phyloP scores from a whole-genome alignment of 2,888 invertebrate genomes.

The Lithodes maja region DNA sequence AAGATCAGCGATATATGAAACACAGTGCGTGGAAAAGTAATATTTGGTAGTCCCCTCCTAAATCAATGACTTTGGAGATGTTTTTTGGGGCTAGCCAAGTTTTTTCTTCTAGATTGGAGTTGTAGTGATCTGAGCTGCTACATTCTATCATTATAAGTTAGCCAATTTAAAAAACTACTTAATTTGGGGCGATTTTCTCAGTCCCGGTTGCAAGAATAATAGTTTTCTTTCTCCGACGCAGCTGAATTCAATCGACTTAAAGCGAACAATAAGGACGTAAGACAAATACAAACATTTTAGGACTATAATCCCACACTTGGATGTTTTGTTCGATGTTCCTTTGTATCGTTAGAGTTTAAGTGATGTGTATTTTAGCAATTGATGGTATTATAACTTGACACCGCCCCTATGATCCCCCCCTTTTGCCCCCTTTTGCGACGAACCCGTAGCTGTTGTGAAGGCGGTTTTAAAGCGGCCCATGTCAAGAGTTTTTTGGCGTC shows the following conservation, averaged over 20 bases:
- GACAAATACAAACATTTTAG: constrained; percentile 9
- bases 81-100: too few relatives aligned
- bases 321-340: constrained; percentile 2
- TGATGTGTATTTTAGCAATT: constrained; percentile 8
- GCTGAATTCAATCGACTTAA: background rate
- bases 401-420: background rate
- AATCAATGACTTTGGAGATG: too few relatives aligned
- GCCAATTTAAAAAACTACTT: background rate
- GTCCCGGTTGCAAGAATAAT: background rate
- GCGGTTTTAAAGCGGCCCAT: background rate
- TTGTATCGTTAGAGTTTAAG: constrained; percentile 16
- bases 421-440: background rate
- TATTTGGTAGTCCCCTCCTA: too few relatives aligned
- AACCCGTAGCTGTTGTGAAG: constrained; percentile 3
- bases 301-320: background rate
- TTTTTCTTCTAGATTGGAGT: too few relatives aligned
- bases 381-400: background rate
- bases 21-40: too few relatives aligned
- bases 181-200: background rate
- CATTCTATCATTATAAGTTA: background rate
- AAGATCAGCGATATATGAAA: too few relatives aligned
- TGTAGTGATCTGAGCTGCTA: too few relatives aligned
- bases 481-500: background rate
- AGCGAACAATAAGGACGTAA: constrained; percentile 6
- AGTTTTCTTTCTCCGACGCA: background rate